These are phyloP conservation scores for Pseudorhombus dupliciocellatus DNA, from an alignment of 2,113 vertebrate genomes.

Conservation along the genomic window DNA sequence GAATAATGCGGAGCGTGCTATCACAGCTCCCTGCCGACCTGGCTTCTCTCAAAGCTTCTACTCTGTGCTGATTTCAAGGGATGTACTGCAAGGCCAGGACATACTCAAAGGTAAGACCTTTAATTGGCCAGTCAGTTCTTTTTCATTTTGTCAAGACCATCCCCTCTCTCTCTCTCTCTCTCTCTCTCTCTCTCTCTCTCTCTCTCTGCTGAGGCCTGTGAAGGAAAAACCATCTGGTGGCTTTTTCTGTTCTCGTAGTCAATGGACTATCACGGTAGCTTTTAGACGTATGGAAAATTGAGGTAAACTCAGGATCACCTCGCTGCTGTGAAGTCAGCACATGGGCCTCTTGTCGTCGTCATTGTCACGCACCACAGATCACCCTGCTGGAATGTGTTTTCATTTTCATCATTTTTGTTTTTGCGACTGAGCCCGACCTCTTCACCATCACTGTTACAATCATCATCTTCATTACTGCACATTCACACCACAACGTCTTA, in stretches of 20 bases:
- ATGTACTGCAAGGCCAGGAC: conserved; percentile 75
- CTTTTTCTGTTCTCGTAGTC: not conserved
- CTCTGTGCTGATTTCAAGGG: conserved; percentile 79
- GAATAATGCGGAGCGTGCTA: conserved; percentile 76
- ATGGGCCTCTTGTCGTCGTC: not conserved
- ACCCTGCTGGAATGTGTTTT: too few species aligned
- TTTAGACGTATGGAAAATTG: not conserved
- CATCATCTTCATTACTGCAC: conserved; percentile 12
- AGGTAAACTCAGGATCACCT: not conserved
- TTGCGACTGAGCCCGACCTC: not conserved
- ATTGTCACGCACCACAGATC: too few species aligned
- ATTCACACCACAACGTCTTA: conserved; percentile 38
- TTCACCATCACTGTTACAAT: not conserved
- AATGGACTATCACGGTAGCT: not conserved
- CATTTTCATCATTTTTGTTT: too few species aligned
- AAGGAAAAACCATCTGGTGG: not conserved
- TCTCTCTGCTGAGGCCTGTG: not conserved
- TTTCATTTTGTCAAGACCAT: conserved; percentile 18
- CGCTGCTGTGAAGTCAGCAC: not conserved
- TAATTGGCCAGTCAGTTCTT: conserved; percentile 18
- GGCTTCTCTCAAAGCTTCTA: conserved; percentile 84
- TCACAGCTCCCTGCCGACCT: conserved; percentile 73
- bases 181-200: too few species aligned
- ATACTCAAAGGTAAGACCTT: conserved; percentile 77
- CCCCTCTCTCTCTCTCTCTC: too few species aligned